phyloP scores from a whole-genome alignment of 2,888 invertebrate species.

The Polymixis lichenea region DNA sequence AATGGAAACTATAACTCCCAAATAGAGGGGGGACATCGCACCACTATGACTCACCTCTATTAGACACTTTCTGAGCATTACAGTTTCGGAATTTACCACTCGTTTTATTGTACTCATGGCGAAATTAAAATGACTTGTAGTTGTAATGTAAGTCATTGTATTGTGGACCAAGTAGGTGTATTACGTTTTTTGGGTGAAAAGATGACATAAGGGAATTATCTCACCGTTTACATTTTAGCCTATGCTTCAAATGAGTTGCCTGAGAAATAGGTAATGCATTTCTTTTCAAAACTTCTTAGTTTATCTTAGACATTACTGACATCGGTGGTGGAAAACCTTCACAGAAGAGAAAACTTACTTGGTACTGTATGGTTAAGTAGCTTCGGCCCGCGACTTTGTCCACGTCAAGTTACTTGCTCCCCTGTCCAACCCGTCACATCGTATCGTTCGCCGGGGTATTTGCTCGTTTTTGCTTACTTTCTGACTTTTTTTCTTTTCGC shows the following conservation, averaged over 20 bases:
- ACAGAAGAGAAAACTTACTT: no score
- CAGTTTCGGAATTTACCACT: conserved; percentile 55
- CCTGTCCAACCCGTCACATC: no score
- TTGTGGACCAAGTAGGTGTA: not conserved
- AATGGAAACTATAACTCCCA: conserved; percentile 36
- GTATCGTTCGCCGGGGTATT: no score
- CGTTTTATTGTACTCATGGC: conserved; percentile 52
- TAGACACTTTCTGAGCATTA: conserved; percentile 64
- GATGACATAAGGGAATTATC: not conserved
- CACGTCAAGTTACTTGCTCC: no score
- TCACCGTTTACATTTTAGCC: not conserved
- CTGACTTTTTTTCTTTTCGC: no score
- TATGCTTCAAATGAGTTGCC: not conserved
- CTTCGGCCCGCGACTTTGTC: no score
- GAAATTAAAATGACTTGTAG: conserved; percentile 48
- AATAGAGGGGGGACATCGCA: conserved; percentile 44
- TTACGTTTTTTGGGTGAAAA: not conserved
- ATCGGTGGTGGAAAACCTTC: not conserved
- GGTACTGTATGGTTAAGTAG: not conserved
- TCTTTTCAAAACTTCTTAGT: not conserved
- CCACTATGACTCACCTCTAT: conserved; percentile 62
- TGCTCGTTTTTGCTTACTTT: no score
- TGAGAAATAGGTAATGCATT: not conserved
- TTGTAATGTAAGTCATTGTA: conserved; percentile 12
- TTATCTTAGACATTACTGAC: not conserved